Percentiles rank a stretch among this genome's conserved stretches.
phyloP scores from a whole-genome alignment of 2,888 invertebrate genomes.

The Nipponacmea schrenckii region DNA sequence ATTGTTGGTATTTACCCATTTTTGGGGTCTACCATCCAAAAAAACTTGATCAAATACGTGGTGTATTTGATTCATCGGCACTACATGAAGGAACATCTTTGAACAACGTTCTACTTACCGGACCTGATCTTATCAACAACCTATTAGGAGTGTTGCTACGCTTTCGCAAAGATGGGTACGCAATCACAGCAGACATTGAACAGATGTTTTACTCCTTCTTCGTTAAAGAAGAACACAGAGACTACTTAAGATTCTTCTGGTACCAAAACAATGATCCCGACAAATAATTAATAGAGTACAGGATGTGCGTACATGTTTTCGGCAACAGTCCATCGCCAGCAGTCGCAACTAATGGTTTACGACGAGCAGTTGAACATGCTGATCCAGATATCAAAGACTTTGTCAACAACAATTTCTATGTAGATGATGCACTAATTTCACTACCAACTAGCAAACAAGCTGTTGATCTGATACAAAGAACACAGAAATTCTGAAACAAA shows the following conservation, averaged over 20 bases:
- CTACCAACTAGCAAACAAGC: slow-evolving; percentile 1
- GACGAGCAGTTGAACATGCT: no score
- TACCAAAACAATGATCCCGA: not conserved
- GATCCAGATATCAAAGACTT: slow-evolving; percentile 17
- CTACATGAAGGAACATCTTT: no score
- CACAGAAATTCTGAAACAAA: slow-evolving; percentile 16
- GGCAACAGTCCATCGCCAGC: not conserved
- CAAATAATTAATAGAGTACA: not conserved
- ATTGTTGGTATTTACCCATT: not conserved
- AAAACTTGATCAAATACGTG: no score
- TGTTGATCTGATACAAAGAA: slow-evolving; percentile 24
- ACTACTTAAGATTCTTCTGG: not conserved
- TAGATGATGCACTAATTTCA: slow-evolving; percentile 33
- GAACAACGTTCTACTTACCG: no score
- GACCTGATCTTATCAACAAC: no score
- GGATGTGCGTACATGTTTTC: not conserved
- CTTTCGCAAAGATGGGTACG: not conserved
- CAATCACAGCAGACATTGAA: not conserved
- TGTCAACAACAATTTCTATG: slow-evolving; percentile 31
- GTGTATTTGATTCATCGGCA: no score
- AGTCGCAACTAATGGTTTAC: not conserved
- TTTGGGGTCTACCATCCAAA: slow-evolving; percentile 26
- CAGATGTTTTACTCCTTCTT: not conserved
- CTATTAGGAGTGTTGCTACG: no score
- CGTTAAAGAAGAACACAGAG: no score